These are phyloP conservation scores for Gymnoscelis rufifasciata DNA, from an alignment of 2,888 invertebrate species.

Conservation along the genomic window DNA sequence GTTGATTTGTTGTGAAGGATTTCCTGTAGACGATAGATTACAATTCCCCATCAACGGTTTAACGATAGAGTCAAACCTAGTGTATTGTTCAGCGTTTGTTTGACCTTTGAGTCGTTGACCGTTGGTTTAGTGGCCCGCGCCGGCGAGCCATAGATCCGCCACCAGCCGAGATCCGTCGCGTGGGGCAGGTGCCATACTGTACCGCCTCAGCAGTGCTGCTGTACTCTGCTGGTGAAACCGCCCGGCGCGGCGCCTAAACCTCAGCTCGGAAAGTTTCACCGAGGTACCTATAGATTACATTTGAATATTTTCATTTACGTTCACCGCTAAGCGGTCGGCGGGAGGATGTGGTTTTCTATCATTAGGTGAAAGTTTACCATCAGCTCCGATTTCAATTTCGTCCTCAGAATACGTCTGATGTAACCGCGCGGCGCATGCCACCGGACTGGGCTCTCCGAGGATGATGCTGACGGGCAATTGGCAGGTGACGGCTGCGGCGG, in stretches of 20 bases:
- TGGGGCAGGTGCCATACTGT: slow-evolving; percentile 13
- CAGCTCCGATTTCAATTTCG: slow-evolving; percentile 17
- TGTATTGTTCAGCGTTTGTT: background rate
- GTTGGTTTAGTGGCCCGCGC: background rate
- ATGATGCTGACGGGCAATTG: slow-evolving; percentile 14
- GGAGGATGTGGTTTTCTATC: slow-evolving; percentile 21
- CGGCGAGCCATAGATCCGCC: slow-evolving; percentile 3
- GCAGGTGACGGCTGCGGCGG: slow-evolving; percentile 24
- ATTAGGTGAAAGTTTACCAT: slow-evolving; percentile 28
- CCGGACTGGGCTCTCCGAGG: too few species aligned
- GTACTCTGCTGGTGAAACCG: background rate
- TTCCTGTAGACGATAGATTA: too few species aligned
- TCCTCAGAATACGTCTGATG: slow-evolving; percentile 12
- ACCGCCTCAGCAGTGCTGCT: slow-evolving; percentile 3
- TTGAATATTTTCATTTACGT: slow-evolving; percentile 8
- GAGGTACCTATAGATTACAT: slow-evolving; percentile 2
- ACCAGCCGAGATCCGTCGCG: slow-evolving; percentile 3
- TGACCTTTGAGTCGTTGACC: background rate
- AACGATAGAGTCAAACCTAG: too few species aligned
- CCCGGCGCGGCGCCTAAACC: too few species aligned
- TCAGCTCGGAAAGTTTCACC: too few species aligned
- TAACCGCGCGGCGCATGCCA: background rate
- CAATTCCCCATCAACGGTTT: too few species aligned
- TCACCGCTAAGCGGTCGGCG: slow-evolving; percentile 12
- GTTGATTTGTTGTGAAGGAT: too few species aligned